Evolutionary conservation across 2,888 invertebrate genomes (phyloP).

Genomic region (Heliconius aoede): DNA sequence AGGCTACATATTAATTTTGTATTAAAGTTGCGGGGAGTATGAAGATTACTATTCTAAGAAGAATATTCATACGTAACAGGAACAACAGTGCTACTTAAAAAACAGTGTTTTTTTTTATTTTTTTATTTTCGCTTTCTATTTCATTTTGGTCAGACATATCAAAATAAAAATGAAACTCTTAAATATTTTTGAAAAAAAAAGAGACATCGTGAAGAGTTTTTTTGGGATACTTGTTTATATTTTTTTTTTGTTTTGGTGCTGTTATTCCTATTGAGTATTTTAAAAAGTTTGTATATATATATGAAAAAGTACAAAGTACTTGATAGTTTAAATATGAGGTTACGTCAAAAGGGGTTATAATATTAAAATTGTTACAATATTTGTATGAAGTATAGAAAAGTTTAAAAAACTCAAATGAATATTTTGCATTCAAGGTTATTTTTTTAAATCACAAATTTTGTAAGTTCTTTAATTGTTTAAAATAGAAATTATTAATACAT

Average conservation of each 20-base stretch:
- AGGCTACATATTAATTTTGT: slow-evolving; percentile 27
- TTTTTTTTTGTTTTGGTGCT: neutral
- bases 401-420: neutral
- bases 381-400: slow-evolving; percentile 17
- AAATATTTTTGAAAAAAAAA: neutral
- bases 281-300: slow-evolving; percentile 5
- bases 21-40: slow-evolving; percentile 19
- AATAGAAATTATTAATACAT: neutral
- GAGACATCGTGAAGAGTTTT: neutral
- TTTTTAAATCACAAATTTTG: neutral
- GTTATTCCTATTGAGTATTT: slow-evolving; percentile 18
- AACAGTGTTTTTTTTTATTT: neutral
- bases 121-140: too few species aligned
- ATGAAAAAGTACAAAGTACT: slow-evolving; percentile 18
- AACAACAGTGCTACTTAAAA: neutral
- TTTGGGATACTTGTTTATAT: neutral
- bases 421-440: neutral
- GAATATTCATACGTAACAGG: slow-evolving; percentile 13
- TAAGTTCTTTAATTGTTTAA: neutral
- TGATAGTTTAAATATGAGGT: slow-evolving; percentile 29
- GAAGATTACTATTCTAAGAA: slow-evolving; percentile 16
- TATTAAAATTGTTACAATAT: slow-evolving; percentile 32
- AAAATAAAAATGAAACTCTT: too few species aligned
- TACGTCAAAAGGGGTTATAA: slow-evolving; percentile 28
- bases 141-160: neutral